Conservation (phyloP, 1,140 invertebrate species). For the Panagrolaimus sp. region DNA sequence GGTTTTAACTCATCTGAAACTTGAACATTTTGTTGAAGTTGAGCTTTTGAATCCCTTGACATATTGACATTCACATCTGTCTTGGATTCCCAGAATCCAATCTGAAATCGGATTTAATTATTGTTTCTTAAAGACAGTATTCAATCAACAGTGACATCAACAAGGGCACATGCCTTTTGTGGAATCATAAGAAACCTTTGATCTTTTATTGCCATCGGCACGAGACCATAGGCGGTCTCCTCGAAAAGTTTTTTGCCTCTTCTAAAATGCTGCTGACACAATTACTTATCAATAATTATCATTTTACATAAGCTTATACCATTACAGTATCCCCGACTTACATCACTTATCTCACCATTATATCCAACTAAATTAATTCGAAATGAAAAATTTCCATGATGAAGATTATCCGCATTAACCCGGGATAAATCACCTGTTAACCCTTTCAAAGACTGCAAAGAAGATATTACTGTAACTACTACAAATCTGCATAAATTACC, state of each 20-base stretch:
- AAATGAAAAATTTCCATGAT: slow-evolving; percentile 53
- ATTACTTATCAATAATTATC: too few species aligned
- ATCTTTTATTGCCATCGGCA: too few species aligned
- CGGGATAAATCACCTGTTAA: slow-evolving; percentile 49
- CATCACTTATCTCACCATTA: slow-evolving; percentile 52
- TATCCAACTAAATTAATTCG: slow-evolving; percentile 56
- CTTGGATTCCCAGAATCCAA: slow-evolving; percentile 54
- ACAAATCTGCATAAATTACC: slow-evolving; percentile 24
- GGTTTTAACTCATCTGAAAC: slow-evolving; percentile 59
- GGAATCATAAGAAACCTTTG: too few species aligned
- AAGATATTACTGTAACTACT: slow-evolving; percentile 2
- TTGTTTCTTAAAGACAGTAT: too few species aligned
- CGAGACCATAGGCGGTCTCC: too few species aligned
- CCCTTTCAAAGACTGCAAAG: slow-evolving; percentile 42
- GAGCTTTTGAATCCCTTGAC: slow-evolving; percentile 50
- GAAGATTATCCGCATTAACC: slow-evolving; percentile 26
- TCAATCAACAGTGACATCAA: too few species aligned
- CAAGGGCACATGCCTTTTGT: too few species aligned
- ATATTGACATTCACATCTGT: slow-evolving; percentile 54
- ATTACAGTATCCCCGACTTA: too few species aligned
- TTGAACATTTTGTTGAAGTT: slow-evolving; percentile 57
- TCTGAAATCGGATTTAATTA: too few species aligned
- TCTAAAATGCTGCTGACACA: too few species aligned
- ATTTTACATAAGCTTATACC: too few species aligned
- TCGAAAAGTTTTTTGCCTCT: too few species aligned